phyloP scores from a whole-genome alignment of 2,888 invertebrate species.

The Parasteatoda lunata region DNA sequence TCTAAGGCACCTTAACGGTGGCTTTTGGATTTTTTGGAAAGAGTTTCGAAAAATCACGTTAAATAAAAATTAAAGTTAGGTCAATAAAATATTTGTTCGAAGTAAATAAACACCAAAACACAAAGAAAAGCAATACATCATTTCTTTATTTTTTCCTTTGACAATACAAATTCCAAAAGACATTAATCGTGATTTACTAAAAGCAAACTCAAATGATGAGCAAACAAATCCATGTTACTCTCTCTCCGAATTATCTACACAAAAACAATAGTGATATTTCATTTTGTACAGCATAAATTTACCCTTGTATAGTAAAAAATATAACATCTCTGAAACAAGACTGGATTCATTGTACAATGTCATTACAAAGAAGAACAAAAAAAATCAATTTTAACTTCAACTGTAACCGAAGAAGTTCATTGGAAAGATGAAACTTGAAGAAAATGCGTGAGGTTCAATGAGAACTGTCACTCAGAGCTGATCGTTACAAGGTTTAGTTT shows the following conservation, averaged over 20 bases:
- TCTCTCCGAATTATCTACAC: conserved; percentile 2
- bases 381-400: too few species aligned
- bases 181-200: conserved; percentile 53
- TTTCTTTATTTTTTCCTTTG: conserved; percentile 43
- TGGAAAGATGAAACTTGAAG: too few species aligned
- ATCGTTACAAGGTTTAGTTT: background rate
- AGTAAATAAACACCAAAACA: background rate
- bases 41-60: too few species aligned
- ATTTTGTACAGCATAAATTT: background rate
- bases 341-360: too few species aligned
- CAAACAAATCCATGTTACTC: background rate
- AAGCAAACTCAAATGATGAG: conserved; percentile 39
- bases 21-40: too few species aligned
- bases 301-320: background rate
- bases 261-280: background rate
- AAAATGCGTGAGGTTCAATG: background rate
- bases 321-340: background rate
- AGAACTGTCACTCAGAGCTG: background rate
- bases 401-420: background rate
- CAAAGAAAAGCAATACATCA: conserved; percentile 54
- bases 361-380: too few species aligned
- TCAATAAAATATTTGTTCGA: too few species aligned
- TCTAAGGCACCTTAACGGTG: too few species aligned
- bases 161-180: conserved; percentile 64
- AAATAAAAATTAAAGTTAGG: too few species aligned